phyloP scores from a whole-genome alignment of 2,888 invertebrate species.

The Apodemia hepburni region DNA sequence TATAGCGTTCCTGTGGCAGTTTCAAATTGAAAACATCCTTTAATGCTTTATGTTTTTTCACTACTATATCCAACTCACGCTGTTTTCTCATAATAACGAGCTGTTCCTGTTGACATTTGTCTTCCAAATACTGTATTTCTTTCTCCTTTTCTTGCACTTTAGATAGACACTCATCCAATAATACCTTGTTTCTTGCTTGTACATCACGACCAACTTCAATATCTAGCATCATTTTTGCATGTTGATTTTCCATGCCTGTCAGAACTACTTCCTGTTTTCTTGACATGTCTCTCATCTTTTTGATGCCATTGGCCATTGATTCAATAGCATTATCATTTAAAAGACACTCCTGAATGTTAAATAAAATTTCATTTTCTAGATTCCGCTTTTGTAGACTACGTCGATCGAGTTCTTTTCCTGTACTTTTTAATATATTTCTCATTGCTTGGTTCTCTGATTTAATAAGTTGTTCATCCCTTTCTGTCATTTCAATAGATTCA shows the following conservation, averaged over 20 bases:
- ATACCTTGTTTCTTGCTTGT: conserved; percentile 52
- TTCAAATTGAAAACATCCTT: conserved; percentile 41
- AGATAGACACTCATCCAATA: conserved; percentile 48
- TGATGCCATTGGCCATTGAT: conserved; percentile 70
- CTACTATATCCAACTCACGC: conserved; percentile 57
- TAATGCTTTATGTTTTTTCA: conserved; percentile 49
- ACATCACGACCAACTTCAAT: conserved; percentile 74
- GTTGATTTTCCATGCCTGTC: conserved; percentile 77
- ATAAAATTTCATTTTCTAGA: conserved; percentile 83
- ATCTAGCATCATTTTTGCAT: conserved; percentile 78
- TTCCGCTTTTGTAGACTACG: conserved; percentile 73
- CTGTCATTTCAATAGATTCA: conserved; percentile 81
- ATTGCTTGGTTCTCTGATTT: conserved; percentile 69
- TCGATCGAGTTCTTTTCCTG: conserved; percentile 67
- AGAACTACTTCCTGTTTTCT: conserved; percentile 69
- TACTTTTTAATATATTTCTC: conserved; percentile 53
- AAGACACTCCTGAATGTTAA: conserved; percentile 83
- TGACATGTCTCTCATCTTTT: conserved; percentile 67
- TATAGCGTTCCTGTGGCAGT: conserved; percentile 81
- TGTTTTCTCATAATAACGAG: conserved; percentile 57
- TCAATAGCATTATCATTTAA: conserved; percentile 85
- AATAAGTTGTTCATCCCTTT: conserved; percentile 80
- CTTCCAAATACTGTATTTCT: conserved; percentile 53
- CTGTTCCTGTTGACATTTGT: conserved; percentile 51
- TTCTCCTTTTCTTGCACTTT: conserved; percentile 55